Conservation (phyloP, 2,797 vertebrate species). For the Sarcoramphus papa region DNA sequence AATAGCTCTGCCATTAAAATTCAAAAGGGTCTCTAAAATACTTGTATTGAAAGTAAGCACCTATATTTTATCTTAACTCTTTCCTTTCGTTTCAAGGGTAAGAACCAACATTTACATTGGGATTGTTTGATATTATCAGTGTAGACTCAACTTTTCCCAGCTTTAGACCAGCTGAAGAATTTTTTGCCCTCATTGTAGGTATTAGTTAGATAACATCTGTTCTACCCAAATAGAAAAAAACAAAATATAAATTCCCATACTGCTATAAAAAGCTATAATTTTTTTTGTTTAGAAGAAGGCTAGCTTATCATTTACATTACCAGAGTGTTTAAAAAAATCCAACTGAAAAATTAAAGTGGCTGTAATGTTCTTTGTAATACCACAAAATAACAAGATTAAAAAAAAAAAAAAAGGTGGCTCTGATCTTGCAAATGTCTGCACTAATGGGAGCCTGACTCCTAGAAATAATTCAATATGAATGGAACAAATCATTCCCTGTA, state of each 20-base stretch:
- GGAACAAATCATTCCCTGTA: neutral
- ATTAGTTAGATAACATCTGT: neutral
- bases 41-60: neutral
- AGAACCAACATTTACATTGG: neutral
- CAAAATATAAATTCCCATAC: neutral
- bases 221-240: neutral
- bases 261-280: neutral
- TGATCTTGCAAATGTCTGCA: neutral
- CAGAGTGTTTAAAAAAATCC: neutral
- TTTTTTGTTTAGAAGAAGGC: neutral
- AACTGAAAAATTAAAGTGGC: neutral
- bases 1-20: neutral
- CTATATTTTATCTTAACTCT: neutral
- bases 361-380: neutral
- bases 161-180: neutral
- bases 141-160: neutral
- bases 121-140: neutral
- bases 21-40: neutral
- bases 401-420: neutral
- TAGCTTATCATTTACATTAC: neutral
- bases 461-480: neutral
- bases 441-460: neutral
- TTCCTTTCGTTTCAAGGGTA: neutral
- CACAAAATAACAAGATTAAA: neutral
- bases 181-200: neutral